These are phyloP conservation scores for Gymnosoma rotundatum DNA, from an alignment of 2,888 invertebrate genomes.

Conservation along the genomic window DNA sequence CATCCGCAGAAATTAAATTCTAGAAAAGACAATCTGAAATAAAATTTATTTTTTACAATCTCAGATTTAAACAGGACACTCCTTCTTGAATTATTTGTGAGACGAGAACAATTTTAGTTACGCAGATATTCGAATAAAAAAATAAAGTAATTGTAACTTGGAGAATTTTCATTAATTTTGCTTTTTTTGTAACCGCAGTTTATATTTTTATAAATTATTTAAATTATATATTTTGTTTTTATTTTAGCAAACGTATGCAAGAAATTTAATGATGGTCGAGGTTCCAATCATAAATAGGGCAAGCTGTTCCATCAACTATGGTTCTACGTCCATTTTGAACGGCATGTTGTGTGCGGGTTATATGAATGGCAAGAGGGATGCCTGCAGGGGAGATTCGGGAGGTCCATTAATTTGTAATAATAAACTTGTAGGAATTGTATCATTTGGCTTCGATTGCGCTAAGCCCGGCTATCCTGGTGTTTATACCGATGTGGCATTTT, in stretches of 20 bases:
- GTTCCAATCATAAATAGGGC: constrained; percentile 74
- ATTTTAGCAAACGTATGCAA: constrained; percentile 49
- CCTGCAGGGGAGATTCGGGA: constrained; percentile 76
- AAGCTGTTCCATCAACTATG: constrained; percentile 70
- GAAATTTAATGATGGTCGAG: constrained; percentile 75
- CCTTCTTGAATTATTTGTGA: no score
- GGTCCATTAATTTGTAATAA: constrained; percentile 74
- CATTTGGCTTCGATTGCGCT: constrained; percentile 74
- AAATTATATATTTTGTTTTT: not conserved
- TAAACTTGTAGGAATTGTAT: constrained; percentile 73
- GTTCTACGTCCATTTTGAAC: constrained; percentile 55
- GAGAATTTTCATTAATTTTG: no score
- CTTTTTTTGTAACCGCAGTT: no score
- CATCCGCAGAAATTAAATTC: no score
- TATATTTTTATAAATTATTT: no score
- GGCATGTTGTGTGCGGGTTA: constrained; percentile 75
- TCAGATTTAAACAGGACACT: no score
- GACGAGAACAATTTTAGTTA: no score
- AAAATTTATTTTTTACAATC: no score
- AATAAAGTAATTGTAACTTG: no score
- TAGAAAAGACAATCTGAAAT: no score
- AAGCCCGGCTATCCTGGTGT: constrained; percentile 73
- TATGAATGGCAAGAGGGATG: constrained; percentile 73
- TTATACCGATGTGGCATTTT: constrained; percentile 73
- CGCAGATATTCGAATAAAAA: no score